A percentile compares a stretch with the other conserved stretches of the same genome.
phyloP scores from a whole-genome alignment of 2,113 vertebrate species.

The Sinocyclocheilus anshuiensis region DNA sequence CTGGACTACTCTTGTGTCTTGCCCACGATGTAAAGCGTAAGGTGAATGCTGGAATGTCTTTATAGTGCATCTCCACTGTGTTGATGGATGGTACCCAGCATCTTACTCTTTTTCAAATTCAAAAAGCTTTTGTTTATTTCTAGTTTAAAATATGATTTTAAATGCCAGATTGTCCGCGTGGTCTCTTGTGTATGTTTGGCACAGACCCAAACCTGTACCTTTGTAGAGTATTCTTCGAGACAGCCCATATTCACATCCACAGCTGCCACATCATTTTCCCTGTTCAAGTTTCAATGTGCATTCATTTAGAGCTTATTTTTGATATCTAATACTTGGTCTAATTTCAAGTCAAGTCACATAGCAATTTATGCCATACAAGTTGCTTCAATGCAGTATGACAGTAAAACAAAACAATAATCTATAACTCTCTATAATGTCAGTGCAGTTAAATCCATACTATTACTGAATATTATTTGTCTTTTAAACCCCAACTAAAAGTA shows the following conservation, averaged over 20 bases:
- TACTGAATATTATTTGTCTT: too few species aligned
- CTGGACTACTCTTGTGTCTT: too few species aligned
- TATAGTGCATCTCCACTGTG: background rate
- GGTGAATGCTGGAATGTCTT: background rate
- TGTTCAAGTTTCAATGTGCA: slow-evolving; percentile 56
- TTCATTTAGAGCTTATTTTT: background rate
- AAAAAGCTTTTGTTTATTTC: background rate
- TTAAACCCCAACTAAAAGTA: too few species aligned
- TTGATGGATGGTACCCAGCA: background rate
- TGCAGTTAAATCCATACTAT: too few species aligned
- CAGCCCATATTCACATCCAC: slow-evolving; percentile 98
- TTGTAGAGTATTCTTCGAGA: slow-evolving; percentile 97
- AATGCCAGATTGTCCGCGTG: too few species aligned
- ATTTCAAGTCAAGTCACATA: too few species aligned
- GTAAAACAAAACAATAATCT: too few species aligned
- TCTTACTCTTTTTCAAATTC: background rate
- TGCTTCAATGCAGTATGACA: too few species aligned
- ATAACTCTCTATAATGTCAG: too few species aligned
- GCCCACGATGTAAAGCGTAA: background rate
- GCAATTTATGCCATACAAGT: too few species aligned
- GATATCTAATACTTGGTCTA: background rate
- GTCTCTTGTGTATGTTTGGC: background rate
- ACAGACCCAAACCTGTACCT: slow-evolving; percentile 75
- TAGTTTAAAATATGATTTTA: background rate
- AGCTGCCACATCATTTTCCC: slow-evolving; percentile 91